A percentile compares a stretch with the other conserved stretches of the same genome.
Conservation (phyloP, 2,888 invertebrate species). For the Poecilus cupreus region DNA sequence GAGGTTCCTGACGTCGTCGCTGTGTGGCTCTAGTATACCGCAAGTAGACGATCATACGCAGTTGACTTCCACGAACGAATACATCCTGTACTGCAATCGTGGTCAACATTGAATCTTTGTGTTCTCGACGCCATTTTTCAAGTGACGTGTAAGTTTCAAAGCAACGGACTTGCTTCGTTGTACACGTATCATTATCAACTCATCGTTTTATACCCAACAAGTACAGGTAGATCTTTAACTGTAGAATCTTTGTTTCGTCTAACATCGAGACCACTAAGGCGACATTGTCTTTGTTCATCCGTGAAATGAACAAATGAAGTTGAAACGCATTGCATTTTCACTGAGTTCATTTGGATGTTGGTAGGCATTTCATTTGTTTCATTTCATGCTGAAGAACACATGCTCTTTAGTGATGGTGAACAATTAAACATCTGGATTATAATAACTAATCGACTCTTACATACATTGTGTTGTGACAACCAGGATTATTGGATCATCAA, state of each 20-base stretch:
- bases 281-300: constrained; percentile 23
- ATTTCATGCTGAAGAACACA: constrained; percentile 28
- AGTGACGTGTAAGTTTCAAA: constrained; percentile 56
- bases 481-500: constrained; percentile 26
- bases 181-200: constrained; percentile 52
- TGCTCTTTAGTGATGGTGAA: constrained; percentile 27
- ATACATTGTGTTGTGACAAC: constrained; percentile 41
- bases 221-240: constrained; percentile 50
- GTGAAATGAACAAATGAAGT: constrained; percentile 31
- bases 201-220: constrained; percentile 46
- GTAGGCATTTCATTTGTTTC: constrained; percentile 1
- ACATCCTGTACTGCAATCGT: constrained; percentile 39
- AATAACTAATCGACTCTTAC: constrained; percentile 9
- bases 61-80: constrained; percentile 30
- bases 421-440: constrained; percentile 27
- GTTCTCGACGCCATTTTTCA: constrained; percentile 56
- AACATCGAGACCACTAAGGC: constrained; percentile 34
- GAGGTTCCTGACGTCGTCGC: background rate
- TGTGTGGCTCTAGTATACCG: constrained; percentile 43
- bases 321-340: constrained; percentile 30
- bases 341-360: constrained; percentile 25
- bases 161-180: constrained; percentile 54
- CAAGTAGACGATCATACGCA: background rate
- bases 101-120: constrained; percentile 47
- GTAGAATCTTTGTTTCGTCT: constrained; percentile 38